These are phyloP conservation scores for Labeo catla DNA, from an alignment of 2,113 vertebrate species.

Conservation along the genomic window DNA sequence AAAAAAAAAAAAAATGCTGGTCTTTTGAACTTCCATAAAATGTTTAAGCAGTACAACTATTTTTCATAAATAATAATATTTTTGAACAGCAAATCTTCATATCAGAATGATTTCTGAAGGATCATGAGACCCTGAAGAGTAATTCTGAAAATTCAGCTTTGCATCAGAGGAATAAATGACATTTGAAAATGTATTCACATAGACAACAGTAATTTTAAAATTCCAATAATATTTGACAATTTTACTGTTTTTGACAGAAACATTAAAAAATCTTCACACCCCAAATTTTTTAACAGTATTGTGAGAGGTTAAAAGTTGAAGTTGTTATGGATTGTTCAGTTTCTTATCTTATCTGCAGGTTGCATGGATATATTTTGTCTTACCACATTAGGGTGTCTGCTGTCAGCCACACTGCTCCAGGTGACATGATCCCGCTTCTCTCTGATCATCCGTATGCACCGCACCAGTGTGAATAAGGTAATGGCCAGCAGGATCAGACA, in stretches of 20 bases:
- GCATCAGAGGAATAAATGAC: neutral
- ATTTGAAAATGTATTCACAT: neutral
- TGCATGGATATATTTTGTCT: conserved; percentile 52
- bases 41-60: neutral
- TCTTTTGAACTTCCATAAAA: neutral
- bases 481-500: conserved; percentile 63
- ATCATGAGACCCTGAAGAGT: neutral
- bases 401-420: conserved; percentile 75
- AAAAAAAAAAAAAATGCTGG: neutral
- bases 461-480: conserved; percentile 56
- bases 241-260: neutral
- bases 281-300: neutral
- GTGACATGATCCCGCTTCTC: conserved; percentile 68
- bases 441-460: conserved; percentile 68
- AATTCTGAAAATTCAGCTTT: neutral
- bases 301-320: neutral
- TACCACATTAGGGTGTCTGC: conserved; percentile 83
- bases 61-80: neutral
- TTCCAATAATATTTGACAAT: neutral
- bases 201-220: neutral
- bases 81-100: neutral
- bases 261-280: neutral
- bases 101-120: neutral
- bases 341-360: neutral
- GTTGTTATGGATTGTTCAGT: neutral